Conservation (phyloP, 2,797 vertebrate species). For the Sebastes nivosus region DNA sequence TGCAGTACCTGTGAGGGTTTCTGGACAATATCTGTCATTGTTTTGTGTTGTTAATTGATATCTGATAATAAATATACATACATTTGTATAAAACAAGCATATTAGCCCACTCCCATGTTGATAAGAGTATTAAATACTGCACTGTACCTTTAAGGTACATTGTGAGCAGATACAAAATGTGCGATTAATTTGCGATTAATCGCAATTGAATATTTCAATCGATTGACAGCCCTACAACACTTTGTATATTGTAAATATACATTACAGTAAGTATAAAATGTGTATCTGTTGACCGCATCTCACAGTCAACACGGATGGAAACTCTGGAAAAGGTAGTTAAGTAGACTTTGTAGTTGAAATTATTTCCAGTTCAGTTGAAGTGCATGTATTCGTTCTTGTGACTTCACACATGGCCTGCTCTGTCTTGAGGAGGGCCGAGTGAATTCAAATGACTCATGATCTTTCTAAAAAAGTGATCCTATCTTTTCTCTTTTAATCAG, state of each 20-base stretch:
- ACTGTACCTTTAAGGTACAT: no score
- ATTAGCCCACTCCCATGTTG: no score
- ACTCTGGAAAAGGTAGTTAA: neutral
- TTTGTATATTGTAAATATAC: neutral
- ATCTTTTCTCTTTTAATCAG: slow-evolving; percentile 67
- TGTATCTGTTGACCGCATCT: neutral
- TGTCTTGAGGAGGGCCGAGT: neutral
- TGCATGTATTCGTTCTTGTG: neutral
- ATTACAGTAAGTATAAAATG: neutral
- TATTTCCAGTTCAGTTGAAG: neutral
- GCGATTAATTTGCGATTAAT: no score
- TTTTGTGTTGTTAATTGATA: no score
- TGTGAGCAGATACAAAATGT: no score
- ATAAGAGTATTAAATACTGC: no score
- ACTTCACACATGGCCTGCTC: neutral
- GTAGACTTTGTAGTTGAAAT: neutral
- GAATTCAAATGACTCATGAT: neutral
- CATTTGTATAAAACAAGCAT: no score
- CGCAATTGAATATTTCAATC: no score
- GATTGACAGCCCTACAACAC: no score
- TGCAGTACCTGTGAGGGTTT: no score
- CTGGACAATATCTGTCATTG: no score
- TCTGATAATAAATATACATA: no score
- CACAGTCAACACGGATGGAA: neutral
- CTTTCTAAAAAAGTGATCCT: neutral